These are phyloP conservation scores for Sycophila texana DNA, from an alignment of 2,888 invertebrate species.

Conservation along the genomic window DNA sequence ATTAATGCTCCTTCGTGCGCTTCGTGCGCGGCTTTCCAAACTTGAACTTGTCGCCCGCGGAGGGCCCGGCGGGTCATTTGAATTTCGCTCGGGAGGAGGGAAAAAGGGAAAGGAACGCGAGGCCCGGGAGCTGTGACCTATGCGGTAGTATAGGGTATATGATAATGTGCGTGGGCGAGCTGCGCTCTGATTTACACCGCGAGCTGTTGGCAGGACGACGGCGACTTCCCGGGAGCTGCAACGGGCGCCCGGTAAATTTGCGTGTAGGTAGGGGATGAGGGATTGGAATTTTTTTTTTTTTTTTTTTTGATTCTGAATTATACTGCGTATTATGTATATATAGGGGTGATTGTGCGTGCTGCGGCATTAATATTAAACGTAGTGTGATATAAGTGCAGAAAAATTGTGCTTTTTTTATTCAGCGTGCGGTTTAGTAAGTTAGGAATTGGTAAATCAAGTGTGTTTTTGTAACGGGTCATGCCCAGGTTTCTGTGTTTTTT, in stretches of 20 bases:
- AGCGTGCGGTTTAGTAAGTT: not conserved
- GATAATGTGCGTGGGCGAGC: not conserved
- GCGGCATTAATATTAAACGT: slow-evolving; percentile 4
- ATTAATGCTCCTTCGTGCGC: slow-evolving; percentile 9
- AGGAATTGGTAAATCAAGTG: too few relatives aligned
- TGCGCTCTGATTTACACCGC: not conserved
- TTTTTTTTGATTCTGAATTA: too few relatives aligned
- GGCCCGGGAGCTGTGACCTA: not conserved
- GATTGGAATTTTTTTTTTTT: not conserved
- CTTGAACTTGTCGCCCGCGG: slow-evolving; percentile 38
- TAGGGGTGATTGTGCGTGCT: not conserved
- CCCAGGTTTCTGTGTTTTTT: not conserved
- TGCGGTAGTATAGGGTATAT: not conserved
- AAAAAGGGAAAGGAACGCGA: not conserved
- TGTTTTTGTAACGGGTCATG: not conserved
- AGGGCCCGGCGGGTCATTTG: slow-evolving; percentile 15
- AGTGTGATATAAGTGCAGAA: not conserved
- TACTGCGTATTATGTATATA: too few relatives aligned
- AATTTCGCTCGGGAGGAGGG: not conserved
- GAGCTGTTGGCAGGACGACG: not conserved
- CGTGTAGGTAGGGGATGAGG: not conserved
- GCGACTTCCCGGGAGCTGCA: not conserved
- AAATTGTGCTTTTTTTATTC: too few relatives aligned
- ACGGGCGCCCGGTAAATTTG: not conserved
- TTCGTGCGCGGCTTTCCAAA: slow-evolving; percentile 25